phyloP scores from a whole-genome alignment of 2,888 invertebrate genomes.

The Neria commutata region DNA sequence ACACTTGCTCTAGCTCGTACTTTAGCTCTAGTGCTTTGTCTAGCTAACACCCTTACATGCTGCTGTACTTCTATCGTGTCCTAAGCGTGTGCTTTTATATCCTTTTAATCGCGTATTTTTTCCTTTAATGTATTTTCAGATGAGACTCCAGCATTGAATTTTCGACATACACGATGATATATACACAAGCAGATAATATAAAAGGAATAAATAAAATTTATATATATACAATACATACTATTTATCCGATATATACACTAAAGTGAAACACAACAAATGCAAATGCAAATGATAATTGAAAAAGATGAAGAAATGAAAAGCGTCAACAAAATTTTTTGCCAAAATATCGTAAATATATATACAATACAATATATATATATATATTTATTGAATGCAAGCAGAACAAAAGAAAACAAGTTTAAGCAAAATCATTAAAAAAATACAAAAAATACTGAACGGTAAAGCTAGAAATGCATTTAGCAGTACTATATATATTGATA shows the following conservation, averaged over 20 bases:
- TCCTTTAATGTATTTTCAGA: conserved; percentile 38
- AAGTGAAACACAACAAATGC: conserved; percentile 15
- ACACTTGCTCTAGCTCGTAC: no score
- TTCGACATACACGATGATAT: conserved; percentile 18
- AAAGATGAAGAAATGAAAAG: no score
- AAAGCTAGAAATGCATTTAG: conserved; percentile 36
- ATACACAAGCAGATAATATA: conserved; percentile 25
- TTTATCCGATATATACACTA: conserved; percentile 35
- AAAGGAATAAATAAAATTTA: conserved; percentile 29
- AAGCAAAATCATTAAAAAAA: conserved; percentile 15
- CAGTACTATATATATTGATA: conserved; percentile 36
- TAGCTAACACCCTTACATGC: no score
- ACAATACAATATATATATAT: conserved; percentile 24
- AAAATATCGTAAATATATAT: conserved; percentile 33
- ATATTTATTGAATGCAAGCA: conserved; percentile 27
- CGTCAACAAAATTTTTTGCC: conserved; percentile 30
- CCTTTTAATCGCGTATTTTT: conserved; percentile 8
- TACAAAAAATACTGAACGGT: conserved; percentile 32
- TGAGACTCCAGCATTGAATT: conserved; percentile 39
- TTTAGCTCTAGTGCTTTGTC: no score
- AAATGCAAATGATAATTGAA: no score
- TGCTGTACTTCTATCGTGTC: no score
- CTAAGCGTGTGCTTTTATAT: no score
- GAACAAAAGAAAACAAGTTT: background rate
- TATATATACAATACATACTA: conserved; percentile 27